Percentiles rank a stretch among this genome's conserved stretches.
phyloP scores from a whole-genome alignment of 1,140 invertebrate species.

The Zophobas morio region DNA sequence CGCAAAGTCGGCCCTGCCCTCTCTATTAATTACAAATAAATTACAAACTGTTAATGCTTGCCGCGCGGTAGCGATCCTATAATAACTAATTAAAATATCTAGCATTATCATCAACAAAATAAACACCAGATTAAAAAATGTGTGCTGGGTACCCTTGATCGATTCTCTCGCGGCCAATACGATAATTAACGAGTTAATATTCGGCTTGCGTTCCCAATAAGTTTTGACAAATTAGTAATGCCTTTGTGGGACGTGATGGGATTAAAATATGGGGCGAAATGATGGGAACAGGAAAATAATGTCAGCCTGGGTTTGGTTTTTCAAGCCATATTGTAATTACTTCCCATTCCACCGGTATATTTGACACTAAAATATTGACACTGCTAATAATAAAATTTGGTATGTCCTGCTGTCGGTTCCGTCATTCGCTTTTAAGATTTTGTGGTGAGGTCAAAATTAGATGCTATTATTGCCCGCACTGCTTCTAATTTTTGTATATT shows the following conservation, averaged over 20 bases:
- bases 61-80: constrained; percentile 46
- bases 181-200: constrained; percentile 48
- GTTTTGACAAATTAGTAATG: constrained; percentile 36
- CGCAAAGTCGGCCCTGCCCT: constrained; percentile 42
- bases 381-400: too few relatives aligned
- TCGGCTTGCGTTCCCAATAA: constrained; percentile 28
- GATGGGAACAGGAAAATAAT: not conserved
- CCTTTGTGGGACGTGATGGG: constrained; percentile 19
- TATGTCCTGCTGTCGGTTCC: too few relatives aligned
- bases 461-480: too few relatives aligned
- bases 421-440: too few relatives aligned
- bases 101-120: constrained; percentile 43
- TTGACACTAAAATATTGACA: too few relatives aligned
- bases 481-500: too few relatives aligned
- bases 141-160: constrained; percentile 22
- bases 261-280: not conserved
- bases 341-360: too few relatives aligned
- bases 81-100: constrained; percentile 53
- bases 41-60: constrained; percentile 47
- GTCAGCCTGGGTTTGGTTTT: too few relatives aligned
- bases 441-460: too few relatives aligned
- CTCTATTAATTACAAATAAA: constrained; percentile 51
- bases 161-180: constrained; percentile 39
- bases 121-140: constrained; percentile 41
- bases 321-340: too few relatives aligned